phyloP scores from a whole-genome alignment of 2,797 vertebrate genomes.

The Thunnus albacares region DNA sequence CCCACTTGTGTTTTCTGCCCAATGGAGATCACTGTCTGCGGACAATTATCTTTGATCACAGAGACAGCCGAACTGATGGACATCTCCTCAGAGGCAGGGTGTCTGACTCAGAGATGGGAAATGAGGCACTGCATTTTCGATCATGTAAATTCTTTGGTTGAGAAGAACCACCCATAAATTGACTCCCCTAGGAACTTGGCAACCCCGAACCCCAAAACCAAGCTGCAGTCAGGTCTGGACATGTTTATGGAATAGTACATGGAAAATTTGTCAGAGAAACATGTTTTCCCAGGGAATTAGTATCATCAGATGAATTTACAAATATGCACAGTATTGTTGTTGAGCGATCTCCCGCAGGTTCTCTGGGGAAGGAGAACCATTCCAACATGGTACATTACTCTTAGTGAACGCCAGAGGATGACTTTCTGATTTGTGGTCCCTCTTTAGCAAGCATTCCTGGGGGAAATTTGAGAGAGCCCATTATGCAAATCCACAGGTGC shows the following conservation, averaged over 20 bases:
- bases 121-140: constrained; percentile 66
- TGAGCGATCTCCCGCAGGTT: constrained; percentile 56
- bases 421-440: constrained; percentile 80
- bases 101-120: constrained; percentile 71
- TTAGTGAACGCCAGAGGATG: constrained; percentile 62
- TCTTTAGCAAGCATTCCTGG: constrained; percentile 80
- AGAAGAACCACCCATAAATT: constrained; percentile 70
- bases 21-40: constrained; percentile 66
- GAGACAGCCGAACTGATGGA: constrained; percentile 52
- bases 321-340: constrained; percentile 61
- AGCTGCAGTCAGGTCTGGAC: constrained; percentile 62
- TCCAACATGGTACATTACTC: constrained; percentile 72
- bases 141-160: constrained; percentile 57
- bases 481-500: constrained; percentile 87
- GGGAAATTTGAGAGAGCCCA: constrained; percentile 81
- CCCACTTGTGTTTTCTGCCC: constrained; percentile 62
- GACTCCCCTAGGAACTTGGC: constrained; percentile 59
- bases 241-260: constrained; percentile 70
- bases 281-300: constrained; percentile 70
- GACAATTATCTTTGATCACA: constrained; percentile 70
- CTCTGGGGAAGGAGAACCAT: constrained; percentile 56
- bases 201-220: constrained; percentile 54
- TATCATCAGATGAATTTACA: constrained; percentile 65
- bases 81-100: constrained; percentile 61
- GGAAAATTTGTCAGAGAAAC: constrained; percentile 59